Base-by-base conservation (phyloP, 1,140 invertebrate genomes). In the Ladona fulva region DNA sequence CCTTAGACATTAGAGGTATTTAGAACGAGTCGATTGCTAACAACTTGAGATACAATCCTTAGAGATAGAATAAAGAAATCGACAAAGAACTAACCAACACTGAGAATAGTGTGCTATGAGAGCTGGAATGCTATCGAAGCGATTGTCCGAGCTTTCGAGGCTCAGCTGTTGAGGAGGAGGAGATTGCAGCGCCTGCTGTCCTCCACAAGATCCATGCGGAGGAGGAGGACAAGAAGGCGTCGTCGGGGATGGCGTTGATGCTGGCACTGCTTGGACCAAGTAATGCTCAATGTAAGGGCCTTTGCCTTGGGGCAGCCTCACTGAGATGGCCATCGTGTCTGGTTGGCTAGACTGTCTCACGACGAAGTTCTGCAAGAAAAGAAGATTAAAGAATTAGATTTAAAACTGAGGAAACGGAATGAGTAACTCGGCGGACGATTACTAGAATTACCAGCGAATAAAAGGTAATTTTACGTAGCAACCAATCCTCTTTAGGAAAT, bases 261-360 rank as follows among this genome's bases (percentile, higher is more conserved):
- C 83, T 76, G 90, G 90, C 77, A 91, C 89, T 16, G 93, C 91
- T 84, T 97, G 95, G 75, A 99, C 96, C 78, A 99, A 89, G 86
- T 98, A 98, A 86, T 99, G 96, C 83, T 98, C 96, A 80, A 97
- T 95, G 84, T 96, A 95, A 8, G 94, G 93, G 8, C 94, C 94
- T 81, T 93, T 94, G 81, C 93, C 92, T 25, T 90, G 89, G 0
- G 95, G 94, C 80, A 97, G 86, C 74, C 95, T 91, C 25, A 98
- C 95, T 29, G 95, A 97, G 75, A 99, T 90, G 22, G 97, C 96
- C 94, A 97, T 96, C 24, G 96, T 97, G 81, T 94, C 91, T 7
- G 91, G 90, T 83, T 96, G 95, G 83, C 95, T 97, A 12, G 96
- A 97, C 82, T 96, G 94, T 25, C 97, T 90, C 10, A 98, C 95